Base-by-base conservation (phyloP, 2,113 vertebrate species). In the Cynoglossus semilaevis region DNA sequence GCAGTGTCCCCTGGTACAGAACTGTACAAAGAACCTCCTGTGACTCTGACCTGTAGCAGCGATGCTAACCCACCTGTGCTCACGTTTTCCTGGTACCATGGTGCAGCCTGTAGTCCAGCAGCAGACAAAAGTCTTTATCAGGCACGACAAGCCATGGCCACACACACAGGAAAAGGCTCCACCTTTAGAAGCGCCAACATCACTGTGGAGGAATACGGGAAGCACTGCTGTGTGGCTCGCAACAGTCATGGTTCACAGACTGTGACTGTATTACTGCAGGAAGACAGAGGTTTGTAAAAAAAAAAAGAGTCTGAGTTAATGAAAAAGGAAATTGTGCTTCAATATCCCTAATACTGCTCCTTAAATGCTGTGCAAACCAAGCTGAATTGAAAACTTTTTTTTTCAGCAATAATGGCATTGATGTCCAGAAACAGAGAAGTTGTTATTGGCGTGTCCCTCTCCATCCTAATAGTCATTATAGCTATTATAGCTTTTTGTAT, bases 31-130 rank as follows among this genome's bases (percentile, higher is more conserved):
- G 18, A 0, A 7, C 49, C 56, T 38, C 62, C 67, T 15, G 43
- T 68, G 41, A 77, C 66, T 34, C 74, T 88, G 63, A 86, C 67
- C 72, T 88, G 86, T 80, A 86, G 76, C 67, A 86, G 86, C 15
- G 82, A 85, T 9, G 86, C 84, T 15, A 88, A 85, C 82, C 86
- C 86, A 0, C 72, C 79, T 7, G 84, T 85, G 11, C 72, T 9
- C 34, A 47, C 60, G 0, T 86, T 63, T 60, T 13, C 46, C 40
- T 88, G 84, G 84, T 85, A 83, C 70, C 50, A 56, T 47, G 82
- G 72, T 1, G 46, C 9, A 41, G 76, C 65, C 0, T 88, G 86
- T 65, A 46, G 47, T 34, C 37, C 60, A 1, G 16, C 34, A 6
- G 38, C 61, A 19, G 68, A 80, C 58, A 76, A 22, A 41, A 73